Base-by-base conservation (phyloP, 2,888 invertebrate species). In the Melangyna quadrimaculata region DNA sequence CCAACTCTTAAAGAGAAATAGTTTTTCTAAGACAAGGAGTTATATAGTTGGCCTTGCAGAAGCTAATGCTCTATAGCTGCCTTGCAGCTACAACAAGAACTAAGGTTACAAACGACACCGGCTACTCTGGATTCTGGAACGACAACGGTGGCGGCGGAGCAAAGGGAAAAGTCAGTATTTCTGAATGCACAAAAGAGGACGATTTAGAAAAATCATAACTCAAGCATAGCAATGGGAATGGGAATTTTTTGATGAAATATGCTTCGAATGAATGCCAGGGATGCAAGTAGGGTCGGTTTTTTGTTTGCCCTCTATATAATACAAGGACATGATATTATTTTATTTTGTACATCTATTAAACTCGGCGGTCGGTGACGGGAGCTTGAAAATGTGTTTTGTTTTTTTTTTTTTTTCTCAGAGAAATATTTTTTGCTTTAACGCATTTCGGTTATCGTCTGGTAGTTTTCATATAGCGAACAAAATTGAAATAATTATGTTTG, bases 141-240 rank as follows among this genome's bases (percentile, higher is more conserved):
- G 7, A 40, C 40, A 40, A 7, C 7, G 32, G 6, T n/a, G n/a
- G 12, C 12, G 10, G 1, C 14, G n/a, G 14, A 4, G 40, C 40
- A 4, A 37, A 37, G 37, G 14, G 37, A 37, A 14, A 5, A 37
- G 14, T 14, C 37, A 32, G 22, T 24, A 9, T 43, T 40, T 10
- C 51, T 48, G 43, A 57, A 51, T 61, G 72, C 63, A 69, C 55
- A 63, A 48, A 35, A 35, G 83, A 78, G 67, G 63, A 71, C 75
- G 84, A 72, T 80, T 84, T 84, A 72, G 80, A 75, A 84, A 84
- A 80, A 84, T 84, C 84, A 84, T 84, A 84, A 84, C 84, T 84
- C 84, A 84, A 72, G 61, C 71, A 80, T 84, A 61, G 80, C 84
- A 67, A 67, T 65, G 65, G 74, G 79, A 67, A 67, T 67, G 51